A percentile compares a stretch with the other conserved stretches of the same genome.
Evolutionary conservation across 2,797 vertebrate species (phyloP).

Genomic region (Pogoniulus pusillus): DNA sequence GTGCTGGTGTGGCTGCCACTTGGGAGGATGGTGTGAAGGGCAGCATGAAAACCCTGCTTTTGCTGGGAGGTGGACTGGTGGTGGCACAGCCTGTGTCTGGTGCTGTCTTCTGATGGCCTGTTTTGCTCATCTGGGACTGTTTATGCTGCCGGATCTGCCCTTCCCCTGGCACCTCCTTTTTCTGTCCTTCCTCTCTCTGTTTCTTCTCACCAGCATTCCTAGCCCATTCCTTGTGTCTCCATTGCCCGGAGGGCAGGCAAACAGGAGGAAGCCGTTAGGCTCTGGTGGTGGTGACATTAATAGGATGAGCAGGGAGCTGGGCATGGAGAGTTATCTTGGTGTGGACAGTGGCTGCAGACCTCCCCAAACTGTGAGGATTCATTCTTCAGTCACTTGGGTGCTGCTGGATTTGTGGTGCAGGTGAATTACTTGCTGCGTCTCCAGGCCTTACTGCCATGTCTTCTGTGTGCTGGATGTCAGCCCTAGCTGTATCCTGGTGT

Average conservation of each 20-base stretch:
- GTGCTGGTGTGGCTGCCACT: accelerated
- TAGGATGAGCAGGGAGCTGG: neutral
- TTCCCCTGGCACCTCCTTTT: neutral
- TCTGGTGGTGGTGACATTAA: accelerated
- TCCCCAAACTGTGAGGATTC: accelerated
- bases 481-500: neutral
- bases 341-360: neutral
- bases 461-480: neutral
- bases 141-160: neutral
- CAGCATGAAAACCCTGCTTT: accelerated
- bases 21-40: accelerated
- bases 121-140: neutral
- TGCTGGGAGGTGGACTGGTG: neutral
- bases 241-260: neutral
- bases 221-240: neutral
- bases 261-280: neutral
- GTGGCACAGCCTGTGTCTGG: accelerated
- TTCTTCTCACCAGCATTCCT: accelerated
- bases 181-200: neutral
- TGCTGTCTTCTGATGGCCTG: neutral
- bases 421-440: neutral
- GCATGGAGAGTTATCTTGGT: accelerated
- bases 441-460: neutral
- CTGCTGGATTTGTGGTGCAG: accelerated
- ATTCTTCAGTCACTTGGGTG: accelerated